Evolutionary conservation across 2,797 vertebrate species (phyloP).

Genomic region (Telmatherina bonti): DNA sequence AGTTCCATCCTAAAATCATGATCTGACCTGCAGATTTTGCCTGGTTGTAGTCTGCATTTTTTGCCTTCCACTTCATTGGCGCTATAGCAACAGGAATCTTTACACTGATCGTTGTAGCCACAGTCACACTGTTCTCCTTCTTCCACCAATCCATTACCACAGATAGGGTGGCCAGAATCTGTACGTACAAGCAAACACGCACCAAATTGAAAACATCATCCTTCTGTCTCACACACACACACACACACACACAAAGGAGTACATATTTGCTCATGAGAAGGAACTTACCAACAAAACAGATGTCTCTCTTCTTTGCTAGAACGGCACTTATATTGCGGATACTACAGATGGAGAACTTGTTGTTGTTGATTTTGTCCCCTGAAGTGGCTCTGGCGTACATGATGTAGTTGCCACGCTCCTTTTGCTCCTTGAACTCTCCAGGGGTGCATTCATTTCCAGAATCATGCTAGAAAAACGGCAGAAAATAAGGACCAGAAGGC

Average conservation of each 20-base stretch:
- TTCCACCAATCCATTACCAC: slow-evolving; percentile 96
- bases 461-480: slow-evolving; percentile 88
- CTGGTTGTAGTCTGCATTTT: slow-evolving; percentile 88
- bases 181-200: slow-evolving; percentile 51
- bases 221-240: not conserved
- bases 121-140: slow-evolving; percentile 94
- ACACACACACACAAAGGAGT: not conserved
- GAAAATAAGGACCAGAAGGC: not conserved
- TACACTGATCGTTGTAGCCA: slow-evolving; percentile 95
- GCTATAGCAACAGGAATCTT: slow-evolving; percentile 88
- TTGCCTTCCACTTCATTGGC: slow-evolving; percentile 87
- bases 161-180: slow-evolving; percentile 98
- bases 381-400: slow-evolving; percentile 99
- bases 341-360: slow-evolving; percentile 96
- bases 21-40: slow-evolving; percentile 89
- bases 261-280: not conserved
- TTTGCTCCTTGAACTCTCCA: slow-evolving; percentile 90
- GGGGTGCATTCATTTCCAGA: slow-evolving; percentile 95
- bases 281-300: slow-evolving; percentile 94
- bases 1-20: not conserved
- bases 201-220: slow-evolving; percentile 25
- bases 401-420: slow-evolving; percentile 96
- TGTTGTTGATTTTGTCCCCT: slow-evolving; percentile 96
- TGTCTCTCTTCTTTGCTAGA: slow-evolving; percentile 89
- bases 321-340: slow-evolving; percentile 95